Evolutionary conservation across 2,113 vertebrate genomes (phyloP), one percentile per base, ranked within the genome.

Genomic region (Daboia siamensis): DNA sequence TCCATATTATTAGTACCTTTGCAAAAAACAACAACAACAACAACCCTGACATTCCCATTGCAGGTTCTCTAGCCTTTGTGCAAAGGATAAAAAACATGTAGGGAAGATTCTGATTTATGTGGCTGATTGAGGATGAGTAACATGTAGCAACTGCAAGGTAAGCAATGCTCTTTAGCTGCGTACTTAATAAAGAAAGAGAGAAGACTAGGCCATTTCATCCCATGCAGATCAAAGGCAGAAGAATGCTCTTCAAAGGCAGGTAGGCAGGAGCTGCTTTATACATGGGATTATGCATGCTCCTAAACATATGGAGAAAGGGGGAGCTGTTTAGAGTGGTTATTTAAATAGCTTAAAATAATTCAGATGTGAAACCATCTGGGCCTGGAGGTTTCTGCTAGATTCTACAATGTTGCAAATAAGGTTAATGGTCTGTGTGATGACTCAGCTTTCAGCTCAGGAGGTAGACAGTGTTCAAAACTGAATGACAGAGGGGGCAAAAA

Each of bases 261-360:
- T 69, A 88, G 61, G 0, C 80, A 88, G 92, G 29, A 94, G 90
- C 85, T 12, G 51, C 48, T 92, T 93, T 92, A 59, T 56, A 89
- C 61, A 90, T 57, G 91, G 90, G 89, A 95, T 95, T 69, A 93
- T 92, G 86, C 92, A 93, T 74, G 85, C 64, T 93, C 96, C 95
- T 52, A 7, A 94, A 93, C 95, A 95, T 51, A 90, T 95, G 97
- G 24, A 20, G 90, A 94, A 90, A 92, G 93, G 87, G 93, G 56
- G 80, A 29, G 87, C 24, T 93, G 61, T 96, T 96, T 86, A 55
- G 29, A 17, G 93, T 94, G 91, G 93, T 88, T 94, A 93, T 95
- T 95, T 90, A 88, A 93, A 93, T 90, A 96, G 52, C 93, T 97
- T 96, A 94, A 97, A 96, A 95, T 86, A 93, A 96, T 96, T 97